Conservation (phyloP, 64 coral and sea anemone genomes). For the Trachythela sp. region DNA sequence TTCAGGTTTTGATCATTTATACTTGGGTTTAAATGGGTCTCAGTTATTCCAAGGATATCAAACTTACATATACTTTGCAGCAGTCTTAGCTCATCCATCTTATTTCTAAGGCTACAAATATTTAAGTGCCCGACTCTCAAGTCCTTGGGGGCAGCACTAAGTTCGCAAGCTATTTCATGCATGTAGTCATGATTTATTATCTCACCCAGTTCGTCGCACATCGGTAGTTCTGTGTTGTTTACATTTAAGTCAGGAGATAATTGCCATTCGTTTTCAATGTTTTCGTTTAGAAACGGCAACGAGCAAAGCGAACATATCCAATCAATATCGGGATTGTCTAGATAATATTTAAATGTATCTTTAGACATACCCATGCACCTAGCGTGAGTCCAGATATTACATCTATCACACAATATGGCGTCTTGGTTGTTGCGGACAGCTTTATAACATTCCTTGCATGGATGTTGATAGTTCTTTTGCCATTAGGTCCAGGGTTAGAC, state of each 20-base stretch:
- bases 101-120: background rate
- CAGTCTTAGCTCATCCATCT: background rate
- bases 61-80: background rate
- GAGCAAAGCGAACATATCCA: background rate
- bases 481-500: background rate
- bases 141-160: background rate
- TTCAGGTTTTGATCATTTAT: background rate
- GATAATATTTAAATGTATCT: conserved; percentile 19
- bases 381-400: conserved; percentile 28
- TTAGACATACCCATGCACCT: conserved; percentile 9
- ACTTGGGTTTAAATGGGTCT: background rate
- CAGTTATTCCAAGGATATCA: background rate
- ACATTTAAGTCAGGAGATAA: no score
- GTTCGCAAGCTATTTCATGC: no score
- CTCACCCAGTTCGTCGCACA: no score
- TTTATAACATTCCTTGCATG: background rate
- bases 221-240: no score
- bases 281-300: conserved; percentile 6
- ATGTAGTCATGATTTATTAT: no score
- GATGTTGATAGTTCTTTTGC: background rate
- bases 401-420: conserved; percentile 3
- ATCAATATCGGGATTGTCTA: conserved; percentile 13
- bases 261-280: background rate
- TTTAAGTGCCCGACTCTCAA: background rate
- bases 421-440: background rate